Percentiles rank a stretch among this genome's conserved stretches.
Evolutionary conservation across 2,113 vertebrate genomes (phyloP).

Genomic region (Sebastes schlegelii): DNA sequence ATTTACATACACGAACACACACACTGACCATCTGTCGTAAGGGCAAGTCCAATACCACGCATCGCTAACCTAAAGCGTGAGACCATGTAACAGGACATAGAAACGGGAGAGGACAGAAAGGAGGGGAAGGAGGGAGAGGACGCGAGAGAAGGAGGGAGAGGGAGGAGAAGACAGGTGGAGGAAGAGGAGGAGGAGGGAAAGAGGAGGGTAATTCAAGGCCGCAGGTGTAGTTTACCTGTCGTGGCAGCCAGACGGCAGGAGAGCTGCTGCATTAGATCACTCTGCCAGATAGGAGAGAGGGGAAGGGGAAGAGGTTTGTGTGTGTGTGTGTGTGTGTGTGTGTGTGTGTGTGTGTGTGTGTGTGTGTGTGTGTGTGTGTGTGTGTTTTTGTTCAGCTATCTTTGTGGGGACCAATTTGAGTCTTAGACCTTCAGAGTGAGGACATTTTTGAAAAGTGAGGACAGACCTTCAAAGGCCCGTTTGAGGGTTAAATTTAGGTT

Average conservation of each 20-base stretch:
- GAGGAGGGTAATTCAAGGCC: slow-evolving; percentile 72
- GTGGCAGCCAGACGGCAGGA: slow-evolving; percentile 71
- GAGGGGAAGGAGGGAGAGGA: not conserved
- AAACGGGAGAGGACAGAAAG: slow-evolving; percentile 41
- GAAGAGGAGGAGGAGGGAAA: slow-evolving; percentile 17
- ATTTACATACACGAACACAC: slow-evolving; percentile 18
- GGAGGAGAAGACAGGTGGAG: slow-evolving; percentile 29
- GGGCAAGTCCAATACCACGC: slow-evolving; percentile 38
- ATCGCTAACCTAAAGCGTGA: slow-evolving; percentile 51
- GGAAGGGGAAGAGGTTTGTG: slow-evolving; percentile 23
- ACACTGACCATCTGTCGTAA: slow-evolving; percentile 36
- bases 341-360: slow-evolving; percentile 46
- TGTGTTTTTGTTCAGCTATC: not conserved
- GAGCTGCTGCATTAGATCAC: slow-evolving; percentile 70
- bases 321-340: slow-evolving; percentile 36
- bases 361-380: slow-evolving; percentile 43
- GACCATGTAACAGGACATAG: slow-evolving; percentile 39
- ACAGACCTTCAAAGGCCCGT: too few species aligned
- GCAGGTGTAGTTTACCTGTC: slow-evolving; percentile 72
- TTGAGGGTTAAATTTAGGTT: too few species aligned
- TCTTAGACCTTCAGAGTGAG: too few species aligned
- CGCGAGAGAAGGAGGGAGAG: not conserved
- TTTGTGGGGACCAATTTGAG: too few species aligned
- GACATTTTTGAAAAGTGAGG: too few species aligned
- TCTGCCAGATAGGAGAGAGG: slow-evolving; percentile 66